Conservation (phyloP, 2,113 vertebrate genomes). For the Misgurnus anguillicaudatus region DNA sequence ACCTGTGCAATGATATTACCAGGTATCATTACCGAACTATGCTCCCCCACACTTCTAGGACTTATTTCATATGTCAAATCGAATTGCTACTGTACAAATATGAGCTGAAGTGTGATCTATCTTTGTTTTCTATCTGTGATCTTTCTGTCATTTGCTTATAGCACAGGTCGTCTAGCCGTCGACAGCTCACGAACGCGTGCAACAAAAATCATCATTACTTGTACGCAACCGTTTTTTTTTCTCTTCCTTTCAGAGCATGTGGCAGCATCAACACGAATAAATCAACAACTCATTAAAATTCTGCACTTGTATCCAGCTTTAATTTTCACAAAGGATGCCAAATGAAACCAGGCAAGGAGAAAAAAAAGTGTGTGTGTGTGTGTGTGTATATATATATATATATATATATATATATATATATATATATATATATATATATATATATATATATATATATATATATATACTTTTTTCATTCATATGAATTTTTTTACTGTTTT, state of each 20-base stretch:
- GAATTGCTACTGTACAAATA: background rate
- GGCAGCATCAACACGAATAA: constrained; percentile 33
- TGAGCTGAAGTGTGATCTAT: background rate
- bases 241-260: constrained; percentile 5
- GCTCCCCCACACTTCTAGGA: too few relatives aligned
- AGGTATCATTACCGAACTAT: too few relatives aligned
- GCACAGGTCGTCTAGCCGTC: background rate
- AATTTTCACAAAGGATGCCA: constrained; percentile 37
- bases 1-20: too few relatives aligned
- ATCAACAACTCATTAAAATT: constrained; percentile 37
- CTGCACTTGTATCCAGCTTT: constrained; percentile 41
- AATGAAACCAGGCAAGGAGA: constrained; percentile 6
- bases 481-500: background rate
- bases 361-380: background rate
- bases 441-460: background rate
- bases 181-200: background rate
- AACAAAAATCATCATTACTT: constrained; percentile 22
- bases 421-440: too few relatives aligned
- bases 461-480: background rate
- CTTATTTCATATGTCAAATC: background rate
- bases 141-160: background rate
- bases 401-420: constrained; percentile 1
- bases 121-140: background rate
- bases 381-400: background rate
- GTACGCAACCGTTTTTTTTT: background rate